Conservation (phyloP, 2,888 invertebrate species). For the Eilema caniola region DNA sequence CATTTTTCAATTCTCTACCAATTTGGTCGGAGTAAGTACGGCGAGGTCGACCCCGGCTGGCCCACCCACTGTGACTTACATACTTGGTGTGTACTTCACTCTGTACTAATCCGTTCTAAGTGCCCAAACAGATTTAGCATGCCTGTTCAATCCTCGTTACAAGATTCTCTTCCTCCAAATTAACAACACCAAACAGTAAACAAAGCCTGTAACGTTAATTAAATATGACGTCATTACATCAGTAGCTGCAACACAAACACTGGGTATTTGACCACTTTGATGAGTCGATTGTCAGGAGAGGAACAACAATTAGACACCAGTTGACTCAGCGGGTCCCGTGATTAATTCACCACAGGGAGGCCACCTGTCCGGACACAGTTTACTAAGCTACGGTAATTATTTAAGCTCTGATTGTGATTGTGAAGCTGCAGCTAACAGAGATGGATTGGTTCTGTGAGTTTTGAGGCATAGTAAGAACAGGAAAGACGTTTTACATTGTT, state of each 20-base stretch:
- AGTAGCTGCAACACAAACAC: slow-evolving; percentile 33
- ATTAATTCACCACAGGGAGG: slow-evolving; percentile 66
- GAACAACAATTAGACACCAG: slow-evolving; percentile 54
- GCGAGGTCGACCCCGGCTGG: no score
- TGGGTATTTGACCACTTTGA: slow-evolving; percentile 56
- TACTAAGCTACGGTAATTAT: slow-evolving; percentile 63
- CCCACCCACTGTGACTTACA: no score
- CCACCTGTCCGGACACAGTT: slow-evolving; percentile 61
- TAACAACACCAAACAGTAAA: not conserved
- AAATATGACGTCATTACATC: slow-evolving; percentile 41
- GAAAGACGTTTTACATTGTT: not conserved
- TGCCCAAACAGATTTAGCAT: no score
- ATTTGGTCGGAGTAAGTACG: no score
- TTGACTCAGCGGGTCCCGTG: slow-evolving; percentile 54
- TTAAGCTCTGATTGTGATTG: slow-evolving; percentile 57
- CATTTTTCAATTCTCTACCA: no score
- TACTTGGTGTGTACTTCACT: no score
- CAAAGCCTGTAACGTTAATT: slow-evolving; percentile 9
- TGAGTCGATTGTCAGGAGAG: slow-evolving; percentile 56
- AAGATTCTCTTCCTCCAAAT: not conserved
- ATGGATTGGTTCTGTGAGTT: slow-evolving; percentile 8
- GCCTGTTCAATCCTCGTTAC: no score
- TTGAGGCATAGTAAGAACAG: not conserved
- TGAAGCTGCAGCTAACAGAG: slow-evolving; percentile 33
- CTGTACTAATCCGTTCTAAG: no score